phyloP scores from a whole-genome alignment of 2,797 vertebrate species.

The Buceros bicornis region DNA sequence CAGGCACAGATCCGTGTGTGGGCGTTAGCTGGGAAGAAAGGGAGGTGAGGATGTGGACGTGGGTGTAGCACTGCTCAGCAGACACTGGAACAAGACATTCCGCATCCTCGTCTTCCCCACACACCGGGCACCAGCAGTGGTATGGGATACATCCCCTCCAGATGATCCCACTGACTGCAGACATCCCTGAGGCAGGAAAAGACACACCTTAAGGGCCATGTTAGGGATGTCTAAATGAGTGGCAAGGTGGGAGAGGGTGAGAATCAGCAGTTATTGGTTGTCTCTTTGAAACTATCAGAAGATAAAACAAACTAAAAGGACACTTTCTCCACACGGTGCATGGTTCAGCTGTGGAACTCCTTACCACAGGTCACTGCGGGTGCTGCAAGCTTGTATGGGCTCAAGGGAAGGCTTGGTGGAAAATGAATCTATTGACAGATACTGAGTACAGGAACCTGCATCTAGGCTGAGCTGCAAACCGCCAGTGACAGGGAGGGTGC shows the following conservation, averaged over 20 bases:
- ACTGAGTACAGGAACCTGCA: neutral
- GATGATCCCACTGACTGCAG: neutral
- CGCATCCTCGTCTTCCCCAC: neutral
- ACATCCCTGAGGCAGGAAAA: neutral
- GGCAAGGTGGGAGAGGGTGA: neutral
- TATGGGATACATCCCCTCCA: neutral
- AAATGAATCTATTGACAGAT: neutral
- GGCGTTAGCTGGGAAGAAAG: neutral
- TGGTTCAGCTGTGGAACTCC: neutral
- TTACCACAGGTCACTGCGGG: neutral
- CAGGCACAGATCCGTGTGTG: neutral
- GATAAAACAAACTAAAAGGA: neutral
- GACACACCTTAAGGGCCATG: neutral
- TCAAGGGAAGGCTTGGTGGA: neutral
- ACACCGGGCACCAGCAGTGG: neutral
- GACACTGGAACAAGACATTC: accelerated
- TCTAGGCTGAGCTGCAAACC: neutral
- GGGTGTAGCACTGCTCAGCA: neutral
- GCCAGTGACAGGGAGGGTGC: neutral
- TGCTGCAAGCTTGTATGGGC: neutral
- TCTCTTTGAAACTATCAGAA: neutral
- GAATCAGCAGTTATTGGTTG: neutral
- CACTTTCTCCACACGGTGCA: neutral
- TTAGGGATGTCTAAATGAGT: no score
- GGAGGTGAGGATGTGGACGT: accelerated